These are phyloP conservation scores for Eulemur mongoz DNA, from an alignment of 2,797 vertebrate genomes.

Conservation along the genomic window DNA sequence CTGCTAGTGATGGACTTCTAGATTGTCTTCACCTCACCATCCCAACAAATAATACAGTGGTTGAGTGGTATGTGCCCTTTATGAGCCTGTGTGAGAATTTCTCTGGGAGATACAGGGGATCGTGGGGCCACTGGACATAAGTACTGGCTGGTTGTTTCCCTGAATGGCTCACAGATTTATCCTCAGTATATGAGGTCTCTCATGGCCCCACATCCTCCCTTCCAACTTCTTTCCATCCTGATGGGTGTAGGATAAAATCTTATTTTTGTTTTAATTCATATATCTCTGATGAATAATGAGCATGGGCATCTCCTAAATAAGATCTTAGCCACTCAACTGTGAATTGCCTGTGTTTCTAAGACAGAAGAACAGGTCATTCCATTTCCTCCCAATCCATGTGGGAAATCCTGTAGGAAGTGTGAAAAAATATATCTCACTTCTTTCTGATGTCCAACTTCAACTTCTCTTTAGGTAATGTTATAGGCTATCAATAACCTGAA, in stretches of 20 bases:
- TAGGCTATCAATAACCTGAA: not conserved
- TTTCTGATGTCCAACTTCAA: not conserved
- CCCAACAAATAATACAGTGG: not conserved
- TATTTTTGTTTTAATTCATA: not conserved
- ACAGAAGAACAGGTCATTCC: not conserved
- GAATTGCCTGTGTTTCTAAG: not conserved
- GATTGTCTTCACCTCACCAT: not conserved
- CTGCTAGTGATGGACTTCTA: not conserved
- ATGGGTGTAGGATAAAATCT: not conserved
- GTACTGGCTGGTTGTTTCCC: not conserved
- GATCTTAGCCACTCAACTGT: not conserved
- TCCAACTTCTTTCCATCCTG: not conserved
- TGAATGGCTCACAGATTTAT: not conserved
- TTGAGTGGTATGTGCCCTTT: not conserved
- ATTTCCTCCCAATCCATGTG: not conserved
- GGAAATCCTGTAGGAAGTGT: not conserved
- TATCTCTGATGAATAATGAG: not conserved
- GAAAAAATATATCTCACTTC: not conserved
- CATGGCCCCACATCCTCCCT: not conserved
- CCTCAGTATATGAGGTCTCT: not conserved
- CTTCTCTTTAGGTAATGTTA: not conserved
- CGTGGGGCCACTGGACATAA: fast-evolving
- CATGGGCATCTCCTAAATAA: not conserved
- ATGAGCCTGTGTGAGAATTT: not conserved
- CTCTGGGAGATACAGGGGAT: not conserved